Evolutionary conservation across 2,888 invertebrate genomes (phyloP).

Genomic region (Heliconius ethilla): DNA sequence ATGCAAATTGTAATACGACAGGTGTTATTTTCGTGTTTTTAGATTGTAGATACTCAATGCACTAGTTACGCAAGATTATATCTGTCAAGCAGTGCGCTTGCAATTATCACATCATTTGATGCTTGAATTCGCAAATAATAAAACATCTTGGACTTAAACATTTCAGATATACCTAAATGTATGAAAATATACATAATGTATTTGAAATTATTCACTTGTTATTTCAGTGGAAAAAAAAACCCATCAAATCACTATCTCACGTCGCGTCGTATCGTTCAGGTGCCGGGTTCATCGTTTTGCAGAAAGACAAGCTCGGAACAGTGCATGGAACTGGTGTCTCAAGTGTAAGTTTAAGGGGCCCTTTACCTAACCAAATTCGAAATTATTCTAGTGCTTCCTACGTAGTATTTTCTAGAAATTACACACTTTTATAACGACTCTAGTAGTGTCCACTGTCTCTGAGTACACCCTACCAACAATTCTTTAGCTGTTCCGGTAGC

Average conservation of each 20-base stretch:
- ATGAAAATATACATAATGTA: neutral
- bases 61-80: slow-evolving; percentile 7
- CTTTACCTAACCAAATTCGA: neutral
- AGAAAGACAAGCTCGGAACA: neutral
- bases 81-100: neutral
- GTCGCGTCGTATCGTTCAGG: neutral
- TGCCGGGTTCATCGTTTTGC: neutral
- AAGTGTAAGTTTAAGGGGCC: neutral
- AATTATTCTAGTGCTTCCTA: neutral
- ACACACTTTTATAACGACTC: too few relatives aligned
- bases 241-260: too few relatives aligned
- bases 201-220: neutral
- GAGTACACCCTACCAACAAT: neutral
- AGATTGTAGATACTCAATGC: neutral
- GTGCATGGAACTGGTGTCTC: neutral
- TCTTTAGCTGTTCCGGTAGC: neutral
- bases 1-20: slow-evolving; percentile 2
- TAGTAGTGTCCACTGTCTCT: too few relatives aligned
- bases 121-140: neutral
- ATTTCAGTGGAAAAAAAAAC: neutral
- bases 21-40: neutral
- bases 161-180: neutral
- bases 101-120: neutral
- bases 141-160: neutral
- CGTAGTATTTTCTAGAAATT: neutral